Evolutionary conservation across 2,888 invertebrate species (phyloP).

Genomic region (Amorpha juglandis): DNA sequence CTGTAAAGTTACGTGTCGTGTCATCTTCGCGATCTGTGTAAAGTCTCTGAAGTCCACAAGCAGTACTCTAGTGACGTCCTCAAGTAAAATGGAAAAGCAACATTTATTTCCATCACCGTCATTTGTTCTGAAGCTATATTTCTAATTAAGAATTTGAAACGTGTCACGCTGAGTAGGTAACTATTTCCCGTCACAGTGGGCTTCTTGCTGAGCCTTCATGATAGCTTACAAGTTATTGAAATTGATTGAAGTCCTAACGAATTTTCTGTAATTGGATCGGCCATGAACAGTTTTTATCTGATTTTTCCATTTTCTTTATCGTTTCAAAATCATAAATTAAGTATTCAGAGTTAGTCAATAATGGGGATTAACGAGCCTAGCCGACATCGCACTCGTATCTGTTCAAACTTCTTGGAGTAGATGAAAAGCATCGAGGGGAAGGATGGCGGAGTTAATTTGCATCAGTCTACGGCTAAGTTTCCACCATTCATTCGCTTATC

Average conservation of each 20-base stretch:
- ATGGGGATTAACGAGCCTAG: conserved; percentile 56
- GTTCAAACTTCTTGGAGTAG: conserved; percentile 65
- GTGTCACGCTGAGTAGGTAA: conserved; percentile 51
- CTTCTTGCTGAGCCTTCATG: conserved; percentile 34
- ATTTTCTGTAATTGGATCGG: conserved; percentile 42
- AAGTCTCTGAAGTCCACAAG: conserved; percentile 22
- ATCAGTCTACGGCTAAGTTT: conserved; percentile 76
- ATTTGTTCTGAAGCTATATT: conserved; percentile 65
- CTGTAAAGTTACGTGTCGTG: conserved; percentile 19
- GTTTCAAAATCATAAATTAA: conserved; percentile 27
- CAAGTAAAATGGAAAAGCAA: conserved; percentile 73
- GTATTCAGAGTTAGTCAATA: conserved; percentile 45
- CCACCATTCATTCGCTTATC: conserved; percentile 78
- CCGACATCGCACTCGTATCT: conserved; percentile 52
- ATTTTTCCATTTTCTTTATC: conserved; percentile 31
- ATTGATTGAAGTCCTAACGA: conserved; percentile 46
- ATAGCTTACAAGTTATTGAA: conserved; percentile 41
- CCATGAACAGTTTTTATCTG: conserved; percentile 39
- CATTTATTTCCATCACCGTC: conserved; percentile 59
- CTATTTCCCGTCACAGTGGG: conserved; percentile 47
- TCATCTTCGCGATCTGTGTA: conserved; percentile 25
- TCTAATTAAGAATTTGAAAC: conserved; percentile 69
- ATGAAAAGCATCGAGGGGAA: conserved; percentile 71
- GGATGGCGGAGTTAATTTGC: conserved; percentile 75
- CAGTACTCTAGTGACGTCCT: conserved; percentile 41